Evolutionary conservation across 2,888 invertebrate genomes (phyloP), one percentile per base, ranked within the genome.

Genomic region (Drosophila sordidula): DNA sequence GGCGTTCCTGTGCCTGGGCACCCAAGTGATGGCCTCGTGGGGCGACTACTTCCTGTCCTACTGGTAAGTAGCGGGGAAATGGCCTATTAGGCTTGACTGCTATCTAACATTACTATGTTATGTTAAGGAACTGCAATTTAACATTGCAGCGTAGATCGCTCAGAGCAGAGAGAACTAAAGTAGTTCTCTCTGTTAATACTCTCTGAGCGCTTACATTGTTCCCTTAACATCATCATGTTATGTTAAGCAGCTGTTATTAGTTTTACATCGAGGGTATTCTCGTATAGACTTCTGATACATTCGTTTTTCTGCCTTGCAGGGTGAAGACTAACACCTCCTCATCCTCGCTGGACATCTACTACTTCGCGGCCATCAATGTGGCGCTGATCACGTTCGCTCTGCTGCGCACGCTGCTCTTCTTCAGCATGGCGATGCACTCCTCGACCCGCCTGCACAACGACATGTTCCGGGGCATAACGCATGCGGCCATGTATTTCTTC

Each of bases 401-500:
- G 2, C 52, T 87, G 12, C 87, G 93, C 14, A 92, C 92, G 16
- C 79, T 92, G 26, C 72, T 93, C 0, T 94, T 94, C 89, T 95
- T 94, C 75, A 90, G 90, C 59, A 87, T 94, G 92, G 94, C 92
- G 87, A 96, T 97, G 94, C 94, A 93, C 36, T 95, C 97, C 0
- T 97, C 98, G 0, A 95, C 94, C 1, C 93, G 93, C 12, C 93
- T 98, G 0, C 98, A 98, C 93, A 95, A 96, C 91, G 93, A 92
- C 8, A 98, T 98, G 97, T 97, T 98, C 91, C 91, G 93, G 9
- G 93, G 95, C 18, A 94, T 98, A 16, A 95, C 96, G 2, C 93
- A 95, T 41, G 96, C 97, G 0, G 95, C 96, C 0, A 96, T 97
- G 94, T 93, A 95, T 32, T 98, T 98, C 93, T 98, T 98, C 93